Evolutionary conservation across 2,797 vertebrate genomes (phyloP), one percentile per base, ranked within the genome.

Genomic region (Aulostomus chinensis): DNA sequence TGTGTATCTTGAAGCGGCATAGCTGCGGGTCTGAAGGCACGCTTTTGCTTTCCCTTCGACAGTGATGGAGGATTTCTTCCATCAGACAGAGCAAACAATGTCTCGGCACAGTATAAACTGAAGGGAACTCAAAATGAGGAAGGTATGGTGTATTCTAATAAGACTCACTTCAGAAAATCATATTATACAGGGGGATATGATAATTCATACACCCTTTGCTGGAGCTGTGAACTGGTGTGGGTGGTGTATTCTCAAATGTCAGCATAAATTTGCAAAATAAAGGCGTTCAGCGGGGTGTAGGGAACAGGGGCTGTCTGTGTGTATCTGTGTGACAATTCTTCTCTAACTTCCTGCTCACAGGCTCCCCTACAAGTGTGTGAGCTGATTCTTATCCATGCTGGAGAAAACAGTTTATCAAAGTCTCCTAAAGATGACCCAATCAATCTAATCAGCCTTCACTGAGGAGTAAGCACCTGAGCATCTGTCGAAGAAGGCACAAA

Each of bases 241-340:
- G 88, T 83, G 89, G 80, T 80, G 81, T 83, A 78, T 81, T 91
- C 85, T 86, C 82, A 91, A 91, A 91, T 91, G 90, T 91, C 90
- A 91, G 91, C 87, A 91, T 91, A 90, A 89, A 91, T 92, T 92
- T 91, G 89, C 88, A 88, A 91, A 91, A 89, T 89, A 89, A 91
- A 90, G 74, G 78, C 75, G 58, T 88, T 87, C 80, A 86, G 87
- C 76, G 68, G 87, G 84, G 75, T 88, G 80, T 63, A 64, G 70
- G n/a, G 68, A 86, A 79, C 76, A 63, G 81, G 65, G 76, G 84
- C 76, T 67, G 42, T 61, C 36, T 38, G 45, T 33, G 9, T 42
- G 30, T 64, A 21, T 38, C 36, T 40, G 15, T 66, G 68, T 58
- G 66, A 68, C 67, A 58, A 20, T 50, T 53, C 56, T 39, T 76